Evolutionary conservation across 2,888 invertebrate species (phyloP).

Genomic region (Torymus aiolomorphi): DNA sequence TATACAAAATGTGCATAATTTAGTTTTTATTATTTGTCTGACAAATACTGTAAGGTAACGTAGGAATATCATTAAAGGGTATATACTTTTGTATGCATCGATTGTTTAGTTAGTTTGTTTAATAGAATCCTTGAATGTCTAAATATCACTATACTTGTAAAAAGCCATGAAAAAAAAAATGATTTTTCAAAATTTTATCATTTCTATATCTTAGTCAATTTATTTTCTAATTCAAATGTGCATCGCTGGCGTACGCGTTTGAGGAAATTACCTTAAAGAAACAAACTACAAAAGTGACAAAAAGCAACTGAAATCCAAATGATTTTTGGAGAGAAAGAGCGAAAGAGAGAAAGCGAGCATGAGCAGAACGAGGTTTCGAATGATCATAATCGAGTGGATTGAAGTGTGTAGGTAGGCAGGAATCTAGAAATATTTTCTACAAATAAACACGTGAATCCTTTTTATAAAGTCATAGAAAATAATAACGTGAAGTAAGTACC

Average conservation of each 20-base stretch:
- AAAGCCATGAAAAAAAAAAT: conserved; percentile 32
- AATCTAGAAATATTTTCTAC: conserved; percentile 68
- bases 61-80: conserved; percentile 8
- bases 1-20: conserved; percentile 12
- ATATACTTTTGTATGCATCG: conserved; percentile 16
- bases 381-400: conserved; percentile 50
- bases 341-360: conserved; percentile 36
- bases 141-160: conserved; percentile 18
- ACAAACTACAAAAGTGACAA: conserved; percentile 47
- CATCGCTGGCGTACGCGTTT: conserved; percentile 58
- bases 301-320: conserved; percentile 56
- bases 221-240: conserved; percentile 58
- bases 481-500: conserved; percentile 57
- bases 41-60: conserved; percentile 10
- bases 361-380: conserved; percentile 44
- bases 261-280: conserved; percentile 51
- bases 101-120: conserved; percentile 37
- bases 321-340: conserved; percentile 52
- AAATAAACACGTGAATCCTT: conserved; percentile 63
- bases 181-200: conserved; percentile 57
- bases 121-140: conserved; percentile 29
- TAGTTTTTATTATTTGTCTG: conserved; percentile 31
- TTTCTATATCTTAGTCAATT: conserved; percentile 55
- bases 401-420: conserved; percentile 61
- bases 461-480: conserved; percentile 62